Evolutionary conservation across 2,113 vertebrate species (phyloP).

Genomic region (Heterocephalus glaber): DNA sequence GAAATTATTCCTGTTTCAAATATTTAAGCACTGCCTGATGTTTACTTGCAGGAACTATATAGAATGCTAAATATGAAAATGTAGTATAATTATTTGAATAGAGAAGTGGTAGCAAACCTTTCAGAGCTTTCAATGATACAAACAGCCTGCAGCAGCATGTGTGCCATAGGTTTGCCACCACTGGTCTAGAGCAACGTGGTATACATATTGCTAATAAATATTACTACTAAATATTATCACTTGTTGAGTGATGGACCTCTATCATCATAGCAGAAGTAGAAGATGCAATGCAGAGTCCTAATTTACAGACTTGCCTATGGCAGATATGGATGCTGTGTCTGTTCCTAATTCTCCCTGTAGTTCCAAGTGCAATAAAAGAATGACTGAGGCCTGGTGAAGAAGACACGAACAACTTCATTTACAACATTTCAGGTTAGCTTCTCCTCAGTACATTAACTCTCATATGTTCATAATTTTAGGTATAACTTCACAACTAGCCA

Average conservation of each 20-base stretch:
- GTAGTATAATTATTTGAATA: neutral
- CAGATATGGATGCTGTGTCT: too few species aligned
- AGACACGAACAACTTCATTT: neutral
- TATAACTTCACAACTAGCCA: neutral
- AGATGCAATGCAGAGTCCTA: too few species aligned
- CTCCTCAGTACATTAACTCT: neutral
- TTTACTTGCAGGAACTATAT: neutral
- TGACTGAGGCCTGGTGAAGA: neutral
- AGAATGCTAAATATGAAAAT: conserved; percentile 13
- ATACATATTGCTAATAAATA: conserved; percentile 12
- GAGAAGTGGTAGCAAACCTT: neutral
- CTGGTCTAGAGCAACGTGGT: neutral
- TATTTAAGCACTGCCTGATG: neutral
- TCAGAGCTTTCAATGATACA: neutral
- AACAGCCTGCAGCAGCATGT: neutral
- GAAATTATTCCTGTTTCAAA: conserved; percentile 16
- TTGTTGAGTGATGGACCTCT: too few species aligned
- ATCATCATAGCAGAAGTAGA: too few species aligned
- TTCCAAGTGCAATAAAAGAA: neutral
- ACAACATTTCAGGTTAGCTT: neutral
- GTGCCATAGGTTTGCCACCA: neutral
- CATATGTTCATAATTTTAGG: neutral
- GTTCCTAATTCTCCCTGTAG: neutral
- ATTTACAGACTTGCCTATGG: too few species aligned
- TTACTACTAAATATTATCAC: too few species aligned